phyloP scores from a whole-genome alignment of 2,888 invertebrate species.

The Idaea straminata region DNA sequence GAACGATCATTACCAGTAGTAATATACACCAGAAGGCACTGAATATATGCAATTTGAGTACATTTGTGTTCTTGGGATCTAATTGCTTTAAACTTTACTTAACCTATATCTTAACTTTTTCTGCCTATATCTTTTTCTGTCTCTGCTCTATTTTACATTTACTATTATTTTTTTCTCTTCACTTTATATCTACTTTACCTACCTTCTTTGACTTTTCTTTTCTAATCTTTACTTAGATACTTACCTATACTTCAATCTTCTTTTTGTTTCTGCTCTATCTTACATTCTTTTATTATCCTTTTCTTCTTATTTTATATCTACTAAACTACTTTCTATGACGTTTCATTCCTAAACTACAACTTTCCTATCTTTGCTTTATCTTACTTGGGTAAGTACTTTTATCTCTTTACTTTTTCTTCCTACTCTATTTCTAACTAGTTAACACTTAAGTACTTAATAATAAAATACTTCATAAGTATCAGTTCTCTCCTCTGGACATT shows the following conservation, averaged over 20 bases:
- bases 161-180: constrained; percentile 9
- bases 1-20: too few species aligned
- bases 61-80: constrained; percentile 13
- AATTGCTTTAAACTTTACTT: constrained; percentile 8
- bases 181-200: constrained; percentile 1
- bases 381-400: constrained; percentile 6
- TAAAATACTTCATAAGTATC: too few species aligned
- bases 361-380: constrained; percentile 3
- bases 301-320: constrained; percentile 4
- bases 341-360: constrained; percentile 6
- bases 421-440: neutral
- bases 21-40: too few species aligned
- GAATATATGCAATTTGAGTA: too few species aligned
- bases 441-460: too few species aligned
- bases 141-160: neutral
- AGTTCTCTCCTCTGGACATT: too few species aligned
- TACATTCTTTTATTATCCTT: constrained; percentile 7
- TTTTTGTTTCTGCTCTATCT: constrained; percentile 4
- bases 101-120: constrained; percentile 7
- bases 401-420: neutral
- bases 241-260: constrained; percentile 5
- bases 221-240: constrained; percentile 5
- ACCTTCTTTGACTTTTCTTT: constrained; percentile 11
- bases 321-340: constrained; percentile 8
- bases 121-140: constrained; percentile 6